These are phyloP conservation scores for Rhabdophis nuchalis DNA, from an alignment of 2,797 vertebrate species.

Conservation along the genomic window DNA sequence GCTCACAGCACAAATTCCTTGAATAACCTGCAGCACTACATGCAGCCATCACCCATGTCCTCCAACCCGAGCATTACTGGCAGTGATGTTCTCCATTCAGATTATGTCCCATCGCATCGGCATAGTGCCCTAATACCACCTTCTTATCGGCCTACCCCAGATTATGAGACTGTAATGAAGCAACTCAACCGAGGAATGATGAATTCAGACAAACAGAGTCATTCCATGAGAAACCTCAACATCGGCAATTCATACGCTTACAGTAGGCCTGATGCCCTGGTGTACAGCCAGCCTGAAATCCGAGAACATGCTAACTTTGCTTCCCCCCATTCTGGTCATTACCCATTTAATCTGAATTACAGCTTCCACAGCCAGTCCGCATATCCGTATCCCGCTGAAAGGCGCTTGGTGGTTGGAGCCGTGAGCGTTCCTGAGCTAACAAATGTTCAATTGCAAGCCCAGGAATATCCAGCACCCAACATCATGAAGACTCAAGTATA, in stretches of 20 bases:
- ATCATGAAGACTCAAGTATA: constrained; percentile 96
- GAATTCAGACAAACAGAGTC: constrained; percentile 85
- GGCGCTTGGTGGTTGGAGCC: constrained; percentile 88
- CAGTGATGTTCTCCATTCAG: constrained; percentile 87
- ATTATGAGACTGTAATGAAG: constrained; percentile 97
- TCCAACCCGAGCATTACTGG: constrained; percentile 96
- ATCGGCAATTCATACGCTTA: constrained; percentile 92
- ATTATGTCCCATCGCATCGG: constrained; percentile 88
- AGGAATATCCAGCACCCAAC: constrained; percentile 90
- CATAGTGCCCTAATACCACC: constrained; percentile 94
- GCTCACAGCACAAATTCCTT: constrained; percentile 96
- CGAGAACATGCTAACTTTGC: constrained; percentile 79
- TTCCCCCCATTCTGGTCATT: constrained; percentile 77
- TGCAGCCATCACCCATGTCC: constrained; percentile 95
- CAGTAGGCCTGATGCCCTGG: constrained; percentile 90
- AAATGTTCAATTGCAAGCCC: constrained; percentile 92
- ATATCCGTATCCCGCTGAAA: constrained; percentile 85
- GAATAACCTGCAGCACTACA: constrained; percentile 90
- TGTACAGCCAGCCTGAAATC: constrained; percentile 98
- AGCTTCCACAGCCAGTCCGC: constrained; percentile 91
- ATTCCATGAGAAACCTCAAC: constrained; percentile 93
- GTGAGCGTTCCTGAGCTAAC: constrained; percentile 96
- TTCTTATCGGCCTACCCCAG: constrained; percentile 93
- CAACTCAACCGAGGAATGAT: constrained; percentile 85
- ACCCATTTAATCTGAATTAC: constrained; percentile 85